Conservation (phyloP, 2,888 invertebrate species). For the Idaea biselata region DNA sequence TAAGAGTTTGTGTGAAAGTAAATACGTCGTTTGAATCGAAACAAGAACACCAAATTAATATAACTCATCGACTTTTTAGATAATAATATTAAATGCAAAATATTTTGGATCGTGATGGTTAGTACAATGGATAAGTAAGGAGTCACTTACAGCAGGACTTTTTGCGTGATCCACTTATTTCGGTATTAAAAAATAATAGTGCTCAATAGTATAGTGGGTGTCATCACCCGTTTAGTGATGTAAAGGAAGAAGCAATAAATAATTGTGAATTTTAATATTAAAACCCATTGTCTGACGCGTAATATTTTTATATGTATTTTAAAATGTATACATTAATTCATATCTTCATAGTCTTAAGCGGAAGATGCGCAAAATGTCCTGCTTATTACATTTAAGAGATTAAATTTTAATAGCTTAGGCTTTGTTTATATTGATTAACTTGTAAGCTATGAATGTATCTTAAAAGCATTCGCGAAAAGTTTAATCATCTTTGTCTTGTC, state of each 20-base stretch:
- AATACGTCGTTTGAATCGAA: conserved; percentile 64
- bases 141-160: conserved; percentile 68
- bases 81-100: conserved; percentile 68
- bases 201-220: conserved; percentile 72
- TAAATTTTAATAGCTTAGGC: conserved; percentile 29
- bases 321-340: conserved; percentile 74
- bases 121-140: conserved; percentile 57
- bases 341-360: conserved; percentile 77
- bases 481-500: conserved; percentile 7
- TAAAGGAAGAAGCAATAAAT: conserved; percentile 70
- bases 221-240: conserved; percentile 45
- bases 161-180: conserved; percentile 61
- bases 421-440: not conserved
- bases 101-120: conserved; percentile 73
- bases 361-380: conserved; percentile 50
- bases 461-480: conserved; percentile 6
- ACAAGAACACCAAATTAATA: conserved; percentile 77
- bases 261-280: conserved; percentile 63
- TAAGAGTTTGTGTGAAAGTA: conserved; percentile 28
- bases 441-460: conserved; percentile 10
- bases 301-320: conserved; percentile 80
- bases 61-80: conserved; percentile 79
- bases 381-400: conserved; percentile 20
- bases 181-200: conserved; percentile 69
- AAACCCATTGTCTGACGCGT: conserved; percentile 55